Evolutionary conservation across 1,140 invertebrate genomes (phyloP).

Genomic region (Lamellibrachia luymesi): DNA sequence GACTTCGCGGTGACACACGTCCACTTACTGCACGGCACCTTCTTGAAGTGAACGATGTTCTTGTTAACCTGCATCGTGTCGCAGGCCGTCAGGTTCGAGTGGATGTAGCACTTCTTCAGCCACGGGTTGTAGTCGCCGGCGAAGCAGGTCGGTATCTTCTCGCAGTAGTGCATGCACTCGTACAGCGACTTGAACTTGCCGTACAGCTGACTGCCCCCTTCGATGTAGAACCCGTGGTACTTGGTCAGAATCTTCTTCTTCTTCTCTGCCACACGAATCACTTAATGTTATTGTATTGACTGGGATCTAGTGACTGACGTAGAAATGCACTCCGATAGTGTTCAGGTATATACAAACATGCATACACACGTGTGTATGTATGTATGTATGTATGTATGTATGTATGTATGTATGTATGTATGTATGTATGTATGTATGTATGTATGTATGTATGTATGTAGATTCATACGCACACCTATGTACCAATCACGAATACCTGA

Average conservation of each 20-base stretch:
- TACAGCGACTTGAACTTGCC: constrained; percentile 22
- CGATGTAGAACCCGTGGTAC: constrained; percentile 21
- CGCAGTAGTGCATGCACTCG: constrained; percentile 20
- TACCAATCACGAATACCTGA: no score
- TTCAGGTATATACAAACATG: no score
- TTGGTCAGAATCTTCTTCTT: constrained; percentile 19
- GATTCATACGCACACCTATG: no score
- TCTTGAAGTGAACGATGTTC: constrained; percentile 21
- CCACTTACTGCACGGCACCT: constrained; percentile 24
- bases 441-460: no score
- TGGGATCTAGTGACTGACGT: background rate
- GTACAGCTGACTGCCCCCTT: constrained; percentile 18
- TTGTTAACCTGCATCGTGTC: constrained; percentile 11
- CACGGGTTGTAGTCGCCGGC: constrained; percentile 25
- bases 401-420: no score
- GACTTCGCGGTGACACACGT: background rate
- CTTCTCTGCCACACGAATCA: background rate
- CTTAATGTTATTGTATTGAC: background rate
- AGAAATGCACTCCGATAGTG: no score
- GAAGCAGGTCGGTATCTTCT: constrained; percentile 20
- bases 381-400: no score
- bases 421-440: no score
- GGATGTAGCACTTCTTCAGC: constrained; percentile 24
- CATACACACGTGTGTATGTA: no score
- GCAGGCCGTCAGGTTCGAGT: constrained; percentile 21